Evolutionary conservation across 2,113 vertebrate genomes (phyloP).

Genomic region (Marcusenius ussheri): DNA sequence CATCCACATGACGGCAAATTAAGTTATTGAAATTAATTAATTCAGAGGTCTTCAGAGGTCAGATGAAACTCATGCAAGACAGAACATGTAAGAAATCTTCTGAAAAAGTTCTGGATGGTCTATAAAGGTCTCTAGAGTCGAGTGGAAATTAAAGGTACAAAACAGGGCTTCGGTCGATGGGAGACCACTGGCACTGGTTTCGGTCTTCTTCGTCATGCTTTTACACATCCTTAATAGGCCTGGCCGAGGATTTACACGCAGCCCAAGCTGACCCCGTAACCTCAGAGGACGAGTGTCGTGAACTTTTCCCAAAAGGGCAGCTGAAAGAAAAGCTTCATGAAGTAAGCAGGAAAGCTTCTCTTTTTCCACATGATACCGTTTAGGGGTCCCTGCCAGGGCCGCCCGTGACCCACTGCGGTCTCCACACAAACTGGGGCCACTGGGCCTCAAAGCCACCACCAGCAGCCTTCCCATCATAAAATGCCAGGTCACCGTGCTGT

Average conservation of each 20-base stretch:
- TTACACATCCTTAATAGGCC: constrained; percentile 50
- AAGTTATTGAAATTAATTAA: background rate
- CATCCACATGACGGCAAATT: background rate
- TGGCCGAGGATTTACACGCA: constrained; percentile 48
- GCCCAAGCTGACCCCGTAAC: constrained; percentile 51
- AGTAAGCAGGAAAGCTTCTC: constrained; percentile 33
- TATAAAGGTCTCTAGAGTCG: background rate
- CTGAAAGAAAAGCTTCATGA: constrained; percentile 27
- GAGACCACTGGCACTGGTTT: constrained; percentile 24
- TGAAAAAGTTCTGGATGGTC: background rate
- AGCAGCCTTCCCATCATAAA: constrained; percentile 25
- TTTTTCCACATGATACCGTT: constrained; percentile 43
- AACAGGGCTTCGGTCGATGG: constrained; percentile 27
- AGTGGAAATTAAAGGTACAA: constrained; percentile 24
- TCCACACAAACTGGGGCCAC: constrained; percentile 35
- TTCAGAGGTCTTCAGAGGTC: background rate
- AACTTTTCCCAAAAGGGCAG: constrained; percentile 28
- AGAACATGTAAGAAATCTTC: no score
- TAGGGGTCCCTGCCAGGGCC: constrained; percentile 32
- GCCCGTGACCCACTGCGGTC: constrained; percentile 40
- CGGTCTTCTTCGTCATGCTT: constrained; percentile 31
- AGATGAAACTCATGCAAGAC: no score
- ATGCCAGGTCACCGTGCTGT: constrained; percentile 7
- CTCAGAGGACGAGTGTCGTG: constrained; percentile 35
- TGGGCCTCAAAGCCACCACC: constrained; percentile 27